phyloP scores from a whole-genome alignment of 2,888 invertebrate species.

The Gastrophysa polygoni region DNA sequence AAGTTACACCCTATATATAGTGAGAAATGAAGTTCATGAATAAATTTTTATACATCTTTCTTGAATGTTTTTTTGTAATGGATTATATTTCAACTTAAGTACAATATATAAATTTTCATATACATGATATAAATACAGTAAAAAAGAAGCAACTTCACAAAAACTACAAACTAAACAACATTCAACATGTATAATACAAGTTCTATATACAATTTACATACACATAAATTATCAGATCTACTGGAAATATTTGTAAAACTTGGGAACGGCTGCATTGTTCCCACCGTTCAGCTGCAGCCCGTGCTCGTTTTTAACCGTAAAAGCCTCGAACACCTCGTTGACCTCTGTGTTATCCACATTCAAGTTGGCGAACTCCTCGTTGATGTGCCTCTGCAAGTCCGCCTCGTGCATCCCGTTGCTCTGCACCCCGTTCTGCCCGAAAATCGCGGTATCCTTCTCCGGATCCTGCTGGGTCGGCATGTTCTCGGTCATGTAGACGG shows the following conservation, averaged over 20 bases:
- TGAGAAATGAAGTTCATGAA: too few species aligned
- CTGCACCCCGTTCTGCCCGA: slow-evolving; percentile 14
- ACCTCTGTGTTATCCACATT: slow-evolving; percentile 46
- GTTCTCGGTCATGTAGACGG: slow-evolving; percentile 52
- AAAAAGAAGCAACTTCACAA: slow-evolving; percentile 39
- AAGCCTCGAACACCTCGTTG: slow-evolving; percentile 50
- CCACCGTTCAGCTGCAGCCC: slow-evolving; percentile 55
- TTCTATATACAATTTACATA: slow-evolving; percentile 39
- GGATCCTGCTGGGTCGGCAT: slow-evolving; percentile 23
- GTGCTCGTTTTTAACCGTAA: slow-evolving; percentile 47
- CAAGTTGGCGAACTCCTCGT: slow-evolving; percentile 53
- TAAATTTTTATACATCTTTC: too few species aligned
- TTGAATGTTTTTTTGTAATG: too few species aligned
- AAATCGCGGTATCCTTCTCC: slow-evolving; percentile 11
- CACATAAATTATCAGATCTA: slow-evolving; percentile 43
- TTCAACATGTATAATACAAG: slow-evolving; percentile 38
- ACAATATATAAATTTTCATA: slow-evolving; percentile 38
- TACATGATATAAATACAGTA: slow-evolving; percentile 38
- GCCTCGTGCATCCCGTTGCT: slow-evolving; percentile 33
- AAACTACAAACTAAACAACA: slow-evolving; percentile 40
- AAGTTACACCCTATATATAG: too few species aligned
- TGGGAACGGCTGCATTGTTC: slow-evolving; percentile 50
- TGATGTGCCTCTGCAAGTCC: slow-evolving; percentile 51
- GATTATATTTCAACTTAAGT: slow-evolving; percentile 35
- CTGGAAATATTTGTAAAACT: slow-evolving; percentile 66